Conservation (phyloP, 2,797 vertebrate species). For the Brachymystax lenok region DNA sequence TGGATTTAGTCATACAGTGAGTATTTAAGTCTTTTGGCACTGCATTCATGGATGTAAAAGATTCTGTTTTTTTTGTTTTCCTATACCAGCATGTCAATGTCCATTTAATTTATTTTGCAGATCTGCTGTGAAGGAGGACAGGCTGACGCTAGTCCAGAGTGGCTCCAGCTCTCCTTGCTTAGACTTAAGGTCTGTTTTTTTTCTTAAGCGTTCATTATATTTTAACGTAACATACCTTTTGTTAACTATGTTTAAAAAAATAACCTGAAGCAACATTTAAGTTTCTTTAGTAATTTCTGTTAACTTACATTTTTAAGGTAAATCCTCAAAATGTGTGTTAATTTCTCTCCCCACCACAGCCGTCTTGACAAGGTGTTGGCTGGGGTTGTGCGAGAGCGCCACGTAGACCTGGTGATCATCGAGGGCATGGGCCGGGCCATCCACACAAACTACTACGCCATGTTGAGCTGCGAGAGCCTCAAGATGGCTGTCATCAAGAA, state of each 20-base stretch:
- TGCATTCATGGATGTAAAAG: not conserved
- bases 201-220: not conserved
- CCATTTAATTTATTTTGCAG: conserved; percentile 61
- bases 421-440: conserved; percentile 98
- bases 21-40: conserved; percentile 33
- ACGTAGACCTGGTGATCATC: conserved; percentile 93
- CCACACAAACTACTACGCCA: conserved; percentile 95
- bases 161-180: conserved; percentile 96
- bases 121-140: conserved; percentile 82
- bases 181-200: conserved; percentile 85
- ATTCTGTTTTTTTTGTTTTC: not conserved
- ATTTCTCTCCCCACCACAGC: conserved; percentile 62
- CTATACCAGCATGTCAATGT: not conserved
- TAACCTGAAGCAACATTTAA: not conserved
- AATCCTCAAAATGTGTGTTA: not conserved
- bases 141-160: conserved; percentile 87
- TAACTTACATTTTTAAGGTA: conserved; percentile 30
- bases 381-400: conserved; percentile 83
- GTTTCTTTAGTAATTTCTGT: not conserved
- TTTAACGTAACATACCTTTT: not conserved
- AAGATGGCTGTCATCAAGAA: conserved; percentile 98
- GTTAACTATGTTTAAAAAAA: conserved; percentile 64
- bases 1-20: conserved; percentile 92
- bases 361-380: conserved; percentile 93
- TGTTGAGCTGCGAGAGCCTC: conserved; percentile 91